Conservation (phyloP, 2,797 vertebrate species). For the Pseudomugil gertrudae region DNA sequence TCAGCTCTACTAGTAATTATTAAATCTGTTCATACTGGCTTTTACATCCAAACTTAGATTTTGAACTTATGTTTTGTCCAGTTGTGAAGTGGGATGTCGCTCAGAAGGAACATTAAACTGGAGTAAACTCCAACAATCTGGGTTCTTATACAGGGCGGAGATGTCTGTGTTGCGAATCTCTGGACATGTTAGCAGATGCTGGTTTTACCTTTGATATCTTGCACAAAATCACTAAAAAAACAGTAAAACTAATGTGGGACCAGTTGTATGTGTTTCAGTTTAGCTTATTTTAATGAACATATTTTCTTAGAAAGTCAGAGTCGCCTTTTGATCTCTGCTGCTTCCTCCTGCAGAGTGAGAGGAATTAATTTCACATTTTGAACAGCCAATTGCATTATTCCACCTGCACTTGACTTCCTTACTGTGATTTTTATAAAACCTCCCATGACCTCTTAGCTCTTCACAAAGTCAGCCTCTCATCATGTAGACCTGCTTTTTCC, state of each 20-base stretch:
- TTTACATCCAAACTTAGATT: slow-evolving; percentile 1
- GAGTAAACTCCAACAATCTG: slow-evolving; percentile 77
- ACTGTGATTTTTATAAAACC: slow-evolving; percentile 69
- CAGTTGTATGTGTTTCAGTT: background rate
- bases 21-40: slow-evolving; percentile 49
- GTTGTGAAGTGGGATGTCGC: slow-evolving; percentile 76
- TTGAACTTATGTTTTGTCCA: slow-evolving; percentile 46
- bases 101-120: slow-evolving; percentile 74
- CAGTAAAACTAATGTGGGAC: background rate
- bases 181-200: slow-evolving; percentile 23
- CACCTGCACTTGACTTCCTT: slow-evolving; percentile 52
- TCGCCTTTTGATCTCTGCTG: slow-evolving; percentile 78
- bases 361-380: slow-evolving; percentile 31
- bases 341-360: slow-evolving; percentile 73
- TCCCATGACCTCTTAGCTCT: slow-evolving; percentile 69
- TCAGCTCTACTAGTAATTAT: background rate
- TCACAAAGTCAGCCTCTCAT: slow-evolving; percentile 78
- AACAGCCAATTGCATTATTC: slow-evolving; percentile 20
- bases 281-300: slow-evolving; percentile 35
- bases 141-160: slow-evolving; percentile 70
- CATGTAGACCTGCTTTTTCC: slow-evolving; percentile 76
- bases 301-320: slow-evolving; percentile 81
- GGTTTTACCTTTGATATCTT: background rate
- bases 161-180: slow-evolving; percentile 74
- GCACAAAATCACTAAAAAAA: background rate